These are phyloP conservation scores for Neostethus bicornis DNA, from an alignment of 2,797 vertebrate genomes.

Conservation along the genomic window DNA sequence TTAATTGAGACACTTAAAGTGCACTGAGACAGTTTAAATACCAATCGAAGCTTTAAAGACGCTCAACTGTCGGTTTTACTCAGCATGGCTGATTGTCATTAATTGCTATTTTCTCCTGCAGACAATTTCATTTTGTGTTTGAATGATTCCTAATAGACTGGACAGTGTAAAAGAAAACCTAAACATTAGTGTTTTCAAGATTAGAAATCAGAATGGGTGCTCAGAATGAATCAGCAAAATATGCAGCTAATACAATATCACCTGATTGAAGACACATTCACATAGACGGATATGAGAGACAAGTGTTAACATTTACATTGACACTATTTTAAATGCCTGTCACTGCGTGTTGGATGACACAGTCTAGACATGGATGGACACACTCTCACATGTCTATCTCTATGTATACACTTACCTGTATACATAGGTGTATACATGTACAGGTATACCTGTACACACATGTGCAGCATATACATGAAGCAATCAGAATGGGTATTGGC, in stretches of 20 bases:
- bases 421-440: no score
- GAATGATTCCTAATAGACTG: conserved; percentile 24
- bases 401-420: no score
- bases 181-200: background rate
- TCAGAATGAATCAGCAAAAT: background rate
- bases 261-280: background rate
- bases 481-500: no score
- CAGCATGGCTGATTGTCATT: conserved; percentile 28
- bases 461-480: no score
- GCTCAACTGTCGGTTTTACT: background rate
- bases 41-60: conserved; percentile 10
- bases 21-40: background rate
- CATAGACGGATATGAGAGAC: no score
- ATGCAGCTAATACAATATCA: background rate
- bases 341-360: no score
- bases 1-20: conserved; percentile 1
- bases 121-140: conserved; percentile 47
- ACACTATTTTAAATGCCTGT: no score
- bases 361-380: no score
- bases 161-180: conserved; percentile 10
- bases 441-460: no score
- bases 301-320: no score
- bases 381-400: no score
- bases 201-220: background rate
- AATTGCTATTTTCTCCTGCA: conserved; percentile 47